A percentile compares a stretch with the other conserved stretches of the same genome.
phyloP scores from a whole-genome alignment of 1,140 invertebrate species.

The Caerostris darwini region DNA sequence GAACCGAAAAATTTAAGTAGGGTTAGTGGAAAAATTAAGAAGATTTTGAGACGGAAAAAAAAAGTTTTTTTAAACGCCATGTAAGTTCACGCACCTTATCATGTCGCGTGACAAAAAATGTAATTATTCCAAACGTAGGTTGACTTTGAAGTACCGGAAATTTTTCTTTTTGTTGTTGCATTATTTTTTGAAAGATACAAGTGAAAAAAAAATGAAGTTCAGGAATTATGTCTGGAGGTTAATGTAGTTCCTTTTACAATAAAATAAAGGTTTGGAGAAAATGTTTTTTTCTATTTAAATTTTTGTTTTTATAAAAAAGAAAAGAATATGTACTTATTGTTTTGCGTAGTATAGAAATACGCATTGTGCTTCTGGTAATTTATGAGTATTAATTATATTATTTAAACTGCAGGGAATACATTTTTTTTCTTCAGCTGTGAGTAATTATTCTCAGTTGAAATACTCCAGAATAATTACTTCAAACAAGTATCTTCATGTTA shows the following conservation, averaged over 20 bases:
- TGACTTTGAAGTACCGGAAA: background rate
- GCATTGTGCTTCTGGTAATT: too few relatives aligned
- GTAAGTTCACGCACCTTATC: conserved; percentile 16
- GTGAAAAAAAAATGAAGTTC: background rate
- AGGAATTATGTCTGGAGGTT: background rate
- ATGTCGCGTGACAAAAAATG: background rate
- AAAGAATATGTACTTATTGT: too few relatives aligned
- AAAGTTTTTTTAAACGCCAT: background rate
- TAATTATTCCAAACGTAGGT: background rate
- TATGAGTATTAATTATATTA: too few relatives aligned
- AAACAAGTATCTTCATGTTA: too few relatives aligned
- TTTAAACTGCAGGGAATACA: too few relatives aligned
- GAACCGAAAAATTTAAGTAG: conserved; percentile 37
- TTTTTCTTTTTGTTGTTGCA: background rate
- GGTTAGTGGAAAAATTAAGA: conserved; percentile 35
- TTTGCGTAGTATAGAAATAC: too few relatives aligned
- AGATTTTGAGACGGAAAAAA: background rate
- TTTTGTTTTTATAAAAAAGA: too few relatives aligned
- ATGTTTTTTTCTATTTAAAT: too few relatives aligned
- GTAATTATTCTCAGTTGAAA: too few relatives aligned
- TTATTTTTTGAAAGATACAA: background rate
- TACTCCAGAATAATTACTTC: too few relatives aligned
- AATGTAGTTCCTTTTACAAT: background rate
- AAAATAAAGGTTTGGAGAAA: too few relatives aligned
- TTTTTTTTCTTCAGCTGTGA: too few relatives aligned